Evolutionary conservation across 2,797 vertebrate genomes (phyloP).

Genomic region (Poeciliopsis paucimaculata): DNA sequence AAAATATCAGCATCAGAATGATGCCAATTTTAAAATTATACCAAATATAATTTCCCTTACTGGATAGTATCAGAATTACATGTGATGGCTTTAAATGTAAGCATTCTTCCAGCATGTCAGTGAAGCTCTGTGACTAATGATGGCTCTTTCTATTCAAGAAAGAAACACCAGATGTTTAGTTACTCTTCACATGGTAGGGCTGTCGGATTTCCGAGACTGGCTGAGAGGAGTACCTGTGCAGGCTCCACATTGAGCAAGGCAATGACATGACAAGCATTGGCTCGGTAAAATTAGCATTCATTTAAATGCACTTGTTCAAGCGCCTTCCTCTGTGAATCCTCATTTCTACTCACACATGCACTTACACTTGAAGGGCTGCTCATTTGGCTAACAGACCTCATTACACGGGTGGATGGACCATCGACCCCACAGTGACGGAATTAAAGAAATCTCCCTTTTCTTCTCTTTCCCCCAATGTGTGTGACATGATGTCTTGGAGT

Average conservation of each 20-base stretch:
- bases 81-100: conserved; percentile 28
- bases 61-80: conserved; percentile 26
- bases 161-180: conserved; percentile 45
- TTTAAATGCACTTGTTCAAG: conserved; percentile 46
- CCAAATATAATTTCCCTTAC: conserved; percentile 16
- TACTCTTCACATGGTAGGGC: conserved; percentile 37
- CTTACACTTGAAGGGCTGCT: conserved; percentile 69
- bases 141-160: conserved; percentile 34
- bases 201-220: conserved; percentile 29
- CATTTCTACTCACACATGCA: conserved; percentile 28
- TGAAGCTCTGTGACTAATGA: conserved; percentile 31
- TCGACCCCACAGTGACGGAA: conserved; percentile 68
- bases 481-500: conserved; percentile 69
- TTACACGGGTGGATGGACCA: conserved; percentile 78
- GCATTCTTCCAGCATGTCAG: conserved; percentile 18
- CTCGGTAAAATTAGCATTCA: conserved; percentile 25
- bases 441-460: conserved; percentile 71
- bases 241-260: conserved; percentile 15
- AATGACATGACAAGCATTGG: conserved; percentile 12
- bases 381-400: conserved; percentile 78
- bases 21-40: too few relatives aligned
- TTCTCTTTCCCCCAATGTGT: conserved; percentile 49
- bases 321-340: conserved; percentile 27
- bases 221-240: conserved; percentile 41
- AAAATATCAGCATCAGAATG: not conserved